Percentiles rank a stretch among this genome's conserved stretches.
Evolutionary conservation across 2,113 vertebrate species (phyloP).

Genomic region (Toxostoma redivivum): DNA sequence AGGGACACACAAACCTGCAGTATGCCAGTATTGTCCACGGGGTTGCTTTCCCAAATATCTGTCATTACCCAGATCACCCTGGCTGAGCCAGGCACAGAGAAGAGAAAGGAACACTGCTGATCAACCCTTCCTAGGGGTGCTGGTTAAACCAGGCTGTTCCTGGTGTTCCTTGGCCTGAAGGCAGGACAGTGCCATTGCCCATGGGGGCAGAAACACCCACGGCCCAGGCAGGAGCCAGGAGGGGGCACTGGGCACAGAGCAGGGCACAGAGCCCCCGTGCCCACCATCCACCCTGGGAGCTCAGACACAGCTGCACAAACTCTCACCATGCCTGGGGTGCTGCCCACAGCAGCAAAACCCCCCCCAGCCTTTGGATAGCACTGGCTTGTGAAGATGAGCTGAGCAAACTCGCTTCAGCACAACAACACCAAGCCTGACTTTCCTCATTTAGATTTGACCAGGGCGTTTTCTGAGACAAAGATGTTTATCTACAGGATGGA

Average conservation of each 20-base stretch:
- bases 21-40: neutral
- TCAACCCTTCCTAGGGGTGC: neutral
- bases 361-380: fast-evolving
- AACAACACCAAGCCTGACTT: neutral
- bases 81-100: fast-evolving
- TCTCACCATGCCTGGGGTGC: neutral
- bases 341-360: neutral
- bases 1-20: neutral
- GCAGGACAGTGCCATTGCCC: fast-evolving
- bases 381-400: neutral
- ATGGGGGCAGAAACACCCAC: fast-evolving
- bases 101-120: neutral
- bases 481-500: neutral
- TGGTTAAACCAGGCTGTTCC: neutral
- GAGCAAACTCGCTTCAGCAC: neutral
- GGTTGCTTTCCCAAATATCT: neutral
- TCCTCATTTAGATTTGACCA: neutral
- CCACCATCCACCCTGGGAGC: neutral
- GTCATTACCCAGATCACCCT: neutral
- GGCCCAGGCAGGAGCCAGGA: neutral
- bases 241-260: neutral
- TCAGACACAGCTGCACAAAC: neutral
- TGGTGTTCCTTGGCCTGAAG: neutral
- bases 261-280: neutral
- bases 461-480: neutral